Base-by-base conservation (phyloP, 1,140 invertebrate species). In the Tetramorium alpestre region DNA sequence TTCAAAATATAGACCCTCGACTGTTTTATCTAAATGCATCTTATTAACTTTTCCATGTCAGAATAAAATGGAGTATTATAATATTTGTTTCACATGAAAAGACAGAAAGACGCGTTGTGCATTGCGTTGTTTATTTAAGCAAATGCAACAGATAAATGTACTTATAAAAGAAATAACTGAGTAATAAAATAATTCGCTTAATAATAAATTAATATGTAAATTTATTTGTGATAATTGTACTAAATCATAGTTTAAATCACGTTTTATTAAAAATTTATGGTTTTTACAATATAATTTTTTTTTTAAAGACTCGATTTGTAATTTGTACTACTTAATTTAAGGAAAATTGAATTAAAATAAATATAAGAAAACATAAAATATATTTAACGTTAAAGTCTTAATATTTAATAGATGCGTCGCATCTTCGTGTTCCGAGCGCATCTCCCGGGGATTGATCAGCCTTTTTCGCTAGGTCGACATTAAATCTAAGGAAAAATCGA, bases 1-100 rank as follows among this genome's bases (percentile, higher is more conserved):
- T 84, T 84, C 69, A 84, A 84, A 84, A 84, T 84, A 69, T 60
- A 75, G 25, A 84, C 16, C 44, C 41, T 49, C 28, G 28, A 84
- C 54, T 47, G 25, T 82, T 82, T 84, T 84, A 60, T 62, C 54
- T 25, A n/a, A 22, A 84, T 18, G n/a, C 33, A 13, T 13, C 47
- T 58, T 84, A 75, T 47, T 44, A 73, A 60, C 54, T 84, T 33
- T 44, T 22, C 56, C 41, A 28, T 38, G 28, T n/a, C 41, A 60
- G 47, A 73, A 62, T 84, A 62, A 60, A 70, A 18, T 47, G 16
- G n/a, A 70, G 38, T 25, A 5, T 7, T 28, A 6, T 70, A 33
- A 47, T 2, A 54, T 22, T 22, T 51, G 3, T 41, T 47, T 16
- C 18, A 3, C 7, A 44, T 8, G 10, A 13, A 28, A n/a, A 44